Conservation (phyloP, 1,140 invertebrate species). For the Zaprionus gabonicus region DNA sequence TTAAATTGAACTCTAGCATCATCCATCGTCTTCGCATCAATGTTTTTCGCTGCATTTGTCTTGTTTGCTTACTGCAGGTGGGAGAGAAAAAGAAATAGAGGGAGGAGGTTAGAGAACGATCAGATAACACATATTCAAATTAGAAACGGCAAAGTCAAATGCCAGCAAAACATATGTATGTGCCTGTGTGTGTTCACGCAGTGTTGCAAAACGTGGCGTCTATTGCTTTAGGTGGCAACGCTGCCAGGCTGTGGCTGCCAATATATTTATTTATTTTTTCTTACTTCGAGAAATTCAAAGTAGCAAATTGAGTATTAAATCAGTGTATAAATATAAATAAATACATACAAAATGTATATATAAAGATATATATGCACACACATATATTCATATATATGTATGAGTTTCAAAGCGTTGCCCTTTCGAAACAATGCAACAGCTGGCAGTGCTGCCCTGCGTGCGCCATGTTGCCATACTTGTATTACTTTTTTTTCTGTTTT, state of each 20-base stretch:
- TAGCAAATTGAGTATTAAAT: neutral
- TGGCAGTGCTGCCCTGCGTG: conserved; percentile 7
- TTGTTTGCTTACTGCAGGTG: conserved; percentile 23
- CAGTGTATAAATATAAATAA: neutral
- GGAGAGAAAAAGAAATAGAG: neutral
- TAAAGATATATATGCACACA: neutral
- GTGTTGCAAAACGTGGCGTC: conserved; percentile 37
- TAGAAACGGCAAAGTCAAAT: conserved; percentile 18
- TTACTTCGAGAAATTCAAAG: neutral
- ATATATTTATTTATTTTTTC: neutral
- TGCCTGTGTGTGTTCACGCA: neutral
- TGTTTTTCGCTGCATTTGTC: conserved; percentile 44
- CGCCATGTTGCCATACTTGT: conserved; percentile 37
- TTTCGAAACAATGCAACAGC: conserved; percentile 24
- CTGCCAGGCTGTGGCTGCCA: neutral
- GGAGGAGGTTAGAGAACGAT: conserved; percentile 1
- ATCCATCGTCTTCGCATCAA: conserved; percentile 47
- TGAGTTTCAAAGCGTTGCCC: neutral
- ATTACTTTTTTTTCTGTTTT: conserved; percentile 6
- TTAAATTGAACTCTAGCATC: conserved; percentile 39
- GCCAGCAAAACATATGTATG: conserved; percentile 29
- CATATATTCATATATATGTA: neutral
- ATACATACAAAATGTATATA: neutral
- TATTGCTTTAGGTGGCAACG: conserved; percentile 41
- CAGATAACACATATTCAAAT: conserved; percentile 34